These are phyloP conservation scores for Scopus umbretta DNA, from an alignment of 2,113 vertebrate species.

Conservation along the genomic window DNA sequence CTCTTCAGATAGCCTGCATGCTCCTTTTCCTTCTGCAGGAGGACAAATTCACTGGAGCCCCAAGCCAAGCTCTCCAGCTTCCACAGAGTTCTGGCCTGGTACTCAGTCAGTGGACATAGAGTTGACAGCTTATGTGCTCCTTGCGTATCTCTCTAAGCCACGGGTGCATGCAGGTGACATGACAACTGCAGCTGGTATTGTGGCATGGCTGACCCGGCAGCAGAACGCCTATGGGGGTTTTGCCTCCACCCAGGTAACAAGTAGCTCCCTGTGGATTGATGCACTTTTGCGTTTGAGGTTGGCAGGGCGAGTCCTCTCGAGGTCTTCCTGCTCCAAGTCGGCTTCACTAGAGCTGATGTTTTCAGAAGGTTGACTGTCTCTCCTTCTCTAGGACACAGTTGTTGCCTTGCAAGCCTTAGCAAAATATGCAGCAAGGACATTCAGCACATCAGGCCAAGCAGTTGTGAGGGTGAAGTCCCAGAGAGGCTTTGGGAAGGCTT, in stretches of 20 bases:
- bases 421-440: slow-evolving; percentile 71
- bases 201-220: slow-evolving; percentile 78
- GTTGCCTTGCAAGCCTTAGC: slow-evolving; percentile 85
- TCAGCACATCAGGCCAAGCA: slow-evolving; percentile 16
- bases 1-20: slow-evolving; percentile 9
- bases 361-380: not conserved
- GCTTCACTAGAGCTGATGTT: not conserved
- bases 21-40: slow-evolving; percentile 49
- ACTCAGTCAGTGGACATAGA: slow-evolving; percentile 62
- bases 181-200: slow-evolving; percentile 66
- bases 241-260: slow-evolving; percentile 83
- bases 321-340: not conserved
- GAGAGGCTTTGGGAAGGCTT: slow-evolving; percentile 48
- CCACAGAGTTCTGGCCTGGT: slow-evolving; percentile 41
- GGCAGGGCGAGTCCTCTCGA: not conserved
- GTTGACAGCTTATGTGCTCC: slow-evolving; percentile 74
- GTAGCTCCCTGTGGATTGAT: not conserved
- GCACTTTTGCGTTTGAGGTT: not conserved
- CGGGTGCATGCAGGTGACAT: slow-evolving; percentile 61
- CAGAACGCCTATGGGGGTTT: slow-evolving; percentile 81
- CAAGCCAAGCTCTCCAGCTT: not conserved
- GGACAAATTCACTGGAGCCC: slow-evolving; percentile 63
- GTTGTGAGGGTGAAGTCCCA: slow-evolving; percentile 67
- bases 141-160: slow-evolving; percentile 67
- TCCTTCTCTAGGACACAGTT: slow-evolving; percentile 77